Percentiles rank a stretch among this genome's conserved stretches.
phyloP scores from a whole-genome alignment of 2,113 vertebrate genomes.

The Cyanoramphus novaezelandiae region DNA sequence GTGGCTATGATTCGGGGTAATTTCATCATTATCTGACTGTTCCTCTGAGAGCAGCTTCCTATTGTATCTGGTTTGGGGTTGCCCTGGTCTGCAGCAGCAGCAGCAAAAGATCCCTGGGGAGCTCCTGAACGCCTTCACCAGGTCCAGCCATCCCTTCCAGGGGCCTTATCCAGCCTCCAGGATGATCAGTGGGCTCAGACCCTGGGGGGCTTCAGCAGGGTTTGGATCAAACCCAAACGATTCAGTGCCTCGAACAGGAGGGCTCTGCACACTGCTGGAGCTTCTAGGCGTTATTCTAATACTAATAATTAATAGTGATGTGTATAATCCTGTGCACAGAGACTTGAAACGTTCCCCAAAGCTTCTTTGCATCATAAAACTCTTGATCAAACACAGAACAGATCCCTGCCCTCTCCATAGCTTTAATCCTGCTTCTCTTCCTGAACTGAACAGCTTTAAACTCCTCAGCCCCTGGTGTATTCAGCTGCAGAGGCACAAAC shows the following conservation, averaged over 20 bases:
- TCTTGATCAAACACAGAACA: conserved; percentile 55
- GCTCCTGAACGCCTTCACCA: background rate
- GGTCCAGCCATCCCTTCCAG: background rate
- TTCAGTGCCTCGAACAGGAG: background rate
- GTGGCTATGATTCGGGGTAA: background rate
- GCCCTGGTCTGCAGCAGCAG: background rate
- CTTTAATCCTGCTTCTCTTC: conserved; percentile 46
- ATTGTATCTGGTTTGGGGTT: background rate
- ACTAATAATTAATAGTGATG: conserved; percentile 55
- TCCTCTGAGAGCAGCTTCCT: background rate
- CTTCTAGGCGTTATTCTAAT: conserved; percentile 5
- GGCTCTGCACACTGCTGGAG: background rate
- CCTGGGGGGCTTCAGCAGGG: background rate
- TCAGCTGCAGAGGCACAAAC: conserved; percentile 40
- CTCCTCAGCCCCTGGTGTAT: conserved; percentile 27
- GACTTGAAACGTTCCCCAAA: conserved; percentile 23
- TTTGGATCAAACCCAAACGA: background rate
- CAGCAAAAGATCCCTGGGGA: background rate
- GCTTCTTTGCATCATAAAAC: conserved; percentile 60
- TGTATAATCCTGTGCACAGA: conserved; percentile 8
- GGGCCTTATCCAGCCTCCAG: background rate
- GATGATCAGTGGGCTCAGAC: background rate
- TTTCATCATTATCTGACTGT: background rate
- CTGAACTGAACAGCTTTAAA: conserved; percentile 52
- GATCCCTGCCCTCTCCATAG: conserved; percentile 46